These are phyloP conservation scores for Baronia brevicornis DNA, from an alignment of 2,888 invertebrate genomes.

Conservation along the genomic window DNA sequence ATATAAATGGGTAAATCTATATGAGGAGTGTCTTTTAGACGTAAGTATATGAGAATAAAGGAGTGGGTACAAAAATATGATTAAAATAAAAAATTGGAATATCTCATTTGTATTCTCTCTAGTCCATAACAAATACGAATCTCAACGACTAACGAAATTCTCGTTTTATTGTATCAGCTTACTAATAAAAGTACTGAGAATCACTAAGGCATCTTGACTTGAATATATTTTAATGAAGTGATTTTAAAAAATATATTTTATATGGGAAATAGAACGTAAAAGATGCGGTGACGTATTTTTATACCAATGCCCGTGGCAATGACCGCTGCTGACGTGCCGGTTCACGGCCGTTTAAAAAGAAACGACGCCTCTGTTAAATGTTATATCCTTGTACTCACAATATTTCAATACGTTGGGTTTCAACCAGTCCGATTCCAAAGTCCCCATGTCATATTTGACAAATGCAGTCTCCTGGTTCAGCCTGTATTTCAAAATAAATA, in stretches of 20 bases:
- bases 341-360: conserved; percentile 66
- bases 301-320: conserved; percentile 66
- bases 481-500: conserved; percentile 64
- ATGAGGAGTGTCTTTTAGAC: no score
- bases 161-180: no score
- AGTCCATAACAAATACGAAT: no score
- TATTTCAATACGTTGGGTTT: conserved; percentile 2
- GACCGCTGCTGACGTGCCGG: conserved; percentile 56
- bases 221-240: no score
- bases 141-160: no score
- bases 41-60: no score
- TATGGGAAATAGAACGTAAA: conserved; percentile 24
- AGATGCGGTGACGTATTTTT: conserved; percentile 59
- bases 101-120: no score
- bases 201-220: no score
- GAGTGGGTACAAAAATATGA: no score
- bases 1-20: no score
- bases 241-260: conserved; percentile 6
- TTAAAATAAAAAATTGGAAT: no score
- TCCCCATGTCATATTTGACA: conserved; percentile 4
- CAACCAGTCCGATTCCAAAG: not conserved
- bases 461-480: conserved; percentile 29
- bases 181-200: no score
- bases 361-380: conserved; percentile 36
- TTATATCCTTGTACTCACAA: conserved; percentile 10